A percentile compares a stretch with the other conserved stretches of the same genome.
Conservation (phyloP, 2,888 invertebrate species). For the Lasioglossum morio region DNA sequence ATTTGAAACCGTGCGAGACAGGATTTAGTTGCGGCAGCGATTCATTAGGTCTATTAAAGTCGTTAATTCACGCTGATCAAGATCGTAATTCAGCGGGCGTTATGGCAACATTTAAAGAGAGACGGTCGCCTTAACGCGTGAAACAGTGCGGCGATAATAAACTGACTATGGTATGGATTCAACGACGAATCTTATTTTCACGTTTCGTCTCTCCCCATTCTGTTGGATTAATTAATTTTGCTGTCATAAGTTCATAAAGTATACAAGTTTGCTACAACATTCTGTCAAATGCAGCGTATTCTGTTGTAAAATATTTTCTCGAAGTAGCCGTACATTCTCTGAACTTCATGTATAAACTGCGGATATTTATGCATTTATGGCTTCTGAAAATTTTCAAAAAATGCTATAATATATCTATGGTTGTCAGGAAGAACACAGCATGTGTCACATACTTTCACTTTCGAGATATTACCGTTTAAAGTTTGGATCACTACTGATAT, state of each 20-base stretch:
- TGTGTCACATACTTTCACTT: no score
- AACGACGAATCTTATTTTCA: not conserved
- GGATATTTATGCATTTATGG: no score
- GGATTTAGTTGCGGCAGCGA: not conserved
- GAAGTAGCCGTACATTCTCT: no score
- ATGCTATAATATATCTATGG: no score
- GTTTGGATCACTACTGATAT: no score
- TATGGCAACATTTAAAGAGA: not conserved
- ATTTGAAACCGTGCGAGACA: conserved; percentile 2
- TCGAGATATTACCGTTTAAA: no score
- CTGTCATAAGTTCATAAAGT: not conserved
- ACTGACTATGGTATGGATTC: not conserved
- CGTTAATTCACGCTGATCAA: not conserved
- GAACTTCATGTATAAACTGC: no score
- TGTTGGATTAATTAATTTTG: not conserved
- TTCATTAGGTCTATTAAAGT: not conserved
- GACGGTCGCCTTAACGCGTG: not conserved
- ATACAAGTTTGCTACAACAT: not conserved
- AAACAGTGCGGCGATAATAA: not conserved
- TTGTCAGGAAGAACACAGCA: no score
- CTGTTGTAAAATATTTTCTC: not conserved
- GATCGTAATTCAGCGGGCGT: not conserved
- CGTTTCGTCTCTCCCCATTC: not conserved
- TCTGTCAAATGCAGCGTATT: not conserved
- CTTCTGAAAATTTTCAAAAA: no score